Conservation (phyloP, 2,113 vertebrate species). For the Zosterops japonicus region DNA sequence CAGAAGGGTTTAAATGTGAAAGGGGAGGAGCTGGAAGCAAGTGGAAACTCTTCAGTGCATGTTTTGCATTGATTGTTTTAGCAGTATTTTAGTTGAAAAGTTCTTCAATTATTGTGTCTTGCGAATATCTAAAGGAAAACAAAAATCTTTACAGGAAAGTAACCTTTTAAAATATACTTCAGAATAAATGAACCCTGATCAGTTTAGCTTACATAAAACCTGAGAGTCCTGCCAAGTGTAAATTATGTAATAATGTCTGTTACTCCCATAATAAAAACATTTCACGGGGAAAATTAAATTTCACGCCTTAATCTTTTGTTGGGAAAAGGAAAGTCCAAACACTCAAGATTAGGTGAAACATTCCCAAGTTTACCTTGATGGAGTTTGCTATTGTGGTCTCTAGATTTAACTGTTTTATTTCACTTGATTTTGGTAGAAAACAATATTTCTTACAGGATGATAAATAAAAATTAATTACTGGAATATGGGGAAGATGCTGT, state of each 20-base stretch:
- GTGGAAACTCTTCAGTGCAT: background rate
- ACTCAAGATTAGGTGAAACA: background rate
- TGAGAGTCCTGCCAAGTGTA: background rate
- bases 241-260: slow-evolving; percentile 1
- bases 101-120: background rate
- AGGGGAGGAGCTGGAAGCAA: background rate
- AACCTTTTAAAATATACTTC: background rate
- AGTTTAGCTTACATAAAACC: slow-evolving; percentile 1
- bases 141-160: background rate
- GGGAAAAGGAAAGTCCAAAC: background rate
- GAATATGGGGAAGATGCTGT: background rate
- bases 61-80: background rate
- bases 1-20: background rate
- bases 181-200: background rate
- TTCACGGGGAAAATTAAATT: background rate
- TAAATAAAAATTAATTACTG: background rate
- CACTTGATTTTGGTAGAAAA: background rate
- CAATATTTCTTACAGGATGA: background rate
- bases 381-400: background rate
- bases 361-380: background rate
- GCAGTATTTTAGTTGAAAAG: background rate
- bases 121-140: background rate
- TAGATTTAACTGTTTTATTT: background rate
- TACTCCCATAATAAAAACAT: slow-evolving; percentile 5
- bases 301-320: background rate